Percentiles rank a stretch among this genome's conserved stretches.
Evolutionary conservation across 2,113 vertebrate genomes (phyloP).

Genomic region (Lanius ludovicianus): DNA sequence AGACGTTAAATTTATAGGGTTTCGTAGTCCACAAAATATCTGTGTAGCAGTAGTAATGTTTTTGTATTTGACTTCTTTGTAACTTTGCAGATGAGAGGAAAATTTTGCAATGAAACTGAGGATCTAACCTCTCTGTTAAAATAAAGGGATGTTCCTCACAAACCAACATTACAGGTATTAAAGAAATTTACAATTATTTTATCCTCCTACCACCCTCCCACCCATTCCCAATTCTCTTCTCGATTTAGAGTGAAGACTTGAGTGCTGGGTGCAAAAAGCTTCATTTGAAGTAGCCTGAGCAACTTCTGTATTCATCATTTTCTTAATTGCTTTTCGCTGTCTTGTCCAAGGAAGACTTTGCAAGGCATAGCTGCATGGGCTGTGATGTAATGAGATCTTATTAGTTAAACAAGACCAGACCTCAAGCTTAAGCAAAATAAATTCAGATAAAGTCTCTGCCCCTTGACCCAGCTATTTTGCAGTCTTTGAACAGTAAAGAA

Average conservation of each 20-base stretch:
- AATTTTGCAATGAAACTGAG: not conserved
- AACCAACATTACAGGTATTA: conserved; percentile 13
- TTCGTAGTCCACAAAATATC: not conserved
- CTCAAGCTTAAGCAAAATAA: conserved; percentile 48
- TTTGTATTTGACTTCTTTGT: not conserved
- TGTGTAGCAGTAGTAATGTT: not conserved
- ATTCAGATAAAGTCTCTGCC: conserved; percentile 33
- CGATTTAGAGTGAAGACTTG: conserved; percentile 18
- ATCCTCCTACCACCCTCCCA: rapidly evolving
- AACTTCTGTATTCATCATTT: not conserved
- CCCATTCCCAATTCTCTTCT: not conserved
- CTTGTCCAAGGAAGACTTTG: conserved; percentile 34
- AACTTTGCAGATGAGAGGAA: not conserved
- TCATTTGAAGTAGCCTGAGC: conserved; percentile 1
- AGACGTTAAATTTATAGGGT: not conserved
- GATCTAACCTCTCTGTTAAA: conserved; percentile 4
- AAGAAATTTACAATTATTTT: not conserved
- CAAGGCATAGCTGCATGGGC: conserved; percentile 24
- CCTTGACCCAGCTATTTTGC: conserved; percentile 51
- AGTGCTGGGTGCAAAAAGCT: not conserved
- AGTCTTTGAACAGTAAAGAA: conserved; percentile 42
- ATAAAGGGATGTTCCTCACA: not conserved
- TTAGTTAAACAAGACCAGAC: conserved; percentile 56
- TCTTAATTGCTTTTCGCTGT: conserved; percentile 26
- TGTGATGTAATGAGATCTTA: conserved; percentile 50